Evolutionary conservation across 2,888 invertebrate genomes (phyloP).

Genomic region (Lithophane semibrunnea): DNA sequence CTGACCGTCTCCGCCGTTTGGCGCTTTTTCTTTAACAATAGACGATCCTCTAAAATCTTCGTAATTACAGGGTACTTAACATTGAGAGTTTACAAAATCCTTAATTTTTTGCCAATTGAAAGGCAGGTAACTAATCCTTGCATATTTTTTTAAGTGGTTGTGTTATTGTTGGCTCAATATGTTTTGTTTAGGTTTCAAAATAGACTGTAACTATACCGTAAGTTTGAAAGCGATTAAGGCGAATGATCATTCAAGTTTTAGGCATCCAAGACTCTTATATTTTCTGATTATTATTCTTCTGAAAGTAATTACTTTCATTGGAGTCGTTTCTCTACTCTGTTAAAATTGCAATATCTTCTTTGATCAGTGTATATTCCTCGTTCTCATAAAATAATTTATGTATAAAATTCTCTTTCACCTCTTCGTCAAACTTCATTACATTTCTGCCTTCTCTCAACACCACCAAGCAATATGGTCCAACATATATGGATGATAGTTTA

Average conservation of each 20-base stretch:
- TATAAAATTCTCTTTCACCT: neutral
- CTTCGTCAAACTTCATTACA: neutral
- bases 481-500: slow-evolving; percentile 46
- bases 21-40: slow-evolving; percentile 15
- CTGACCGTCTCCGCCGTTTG: slow-evolving; percentile 22
- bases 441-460: neutral
- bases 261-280: neutral
- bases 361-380: neutral
- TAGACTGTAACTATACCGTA: neutral
- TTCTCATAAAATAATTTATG: neutral
- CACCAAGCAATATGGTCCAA: slow-evolving; percentile 15
- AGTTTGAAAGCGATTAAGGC: neutral
- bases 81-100: slow-evolving; percentile 40
- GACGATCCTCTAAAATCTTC: slow-evolving; percentile 21
- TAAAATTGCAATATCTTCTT: neutral
- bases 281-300: neutral
- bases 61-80: slow-evolving; percentile 54
- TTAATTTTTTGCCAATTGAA: slow-evolving; percentile 35
- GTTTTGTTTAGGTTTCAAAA: slow-evolving; percentile 14
- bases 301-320: neutral
- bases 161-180: slow-evolving; percentile 18
- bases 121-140: slow-evolving; percentile 23
- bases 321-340: neutral
- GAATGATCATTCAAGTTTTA: neutral
- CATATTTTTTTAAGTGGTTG: neutral